Conservation (phyloP, 2,888 invertebrate species). For the Parnassius orleans region DNA sequence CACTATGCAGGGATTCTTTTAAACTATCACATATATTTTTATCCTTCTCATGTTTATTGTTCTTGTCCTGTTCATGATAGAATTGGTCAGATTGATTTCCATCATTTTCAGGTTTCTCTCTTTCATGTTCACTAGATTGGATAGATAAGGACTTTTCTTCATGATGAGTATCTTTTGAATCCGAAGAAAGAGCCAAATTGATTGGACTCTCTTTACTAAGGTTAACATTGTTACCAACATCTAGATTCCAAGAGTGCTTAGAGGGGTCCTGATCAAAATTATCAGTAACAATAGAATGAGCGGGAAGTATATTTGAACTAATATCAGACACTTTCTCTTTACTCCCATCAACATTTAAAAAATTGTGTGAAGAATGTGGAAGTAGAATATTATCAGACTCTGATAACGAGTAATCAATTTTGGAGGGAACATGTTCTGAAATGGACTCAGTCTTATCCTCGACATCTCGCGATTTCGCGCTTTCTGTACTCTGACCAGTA, state of each 20-base stretch:
- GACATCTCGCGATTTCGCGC: slow-evolving; percentile 36
- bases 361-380: slow-evolving; percentile 37
- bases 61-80: slow-evolving; percentile 23
- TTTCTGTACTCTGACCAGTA: slow-evolving; percentile 40
- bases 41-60: slow-evolving; percentile 4
- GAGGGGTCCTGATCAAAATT: slow-evolving; percentile 44
- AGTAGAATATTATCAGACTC: slow-evolving; percentile 49
- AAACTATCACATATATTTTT: slow-evolving; percentile 39
- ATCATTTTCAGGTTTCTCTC: slow-evolving; percentile 5
- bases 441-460: slow-evolving; percentile 64
- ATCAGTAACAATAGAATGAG: slow-evolving; percentile 41
- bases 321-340: slow-evolving; percentile 37
- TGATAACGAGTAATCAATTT: slow-evolving; percentile 56
- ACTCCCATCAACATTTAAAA: slow-evolving; percentile 46
- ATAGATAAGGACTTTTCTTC: slow-evolving; percentile 39
- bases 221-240: slow-evolving; percentile 56
- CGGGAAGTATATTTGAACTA: slow-evolving; percentile 38
- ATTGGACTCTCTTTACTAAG: slow-evolving; percentile 72
- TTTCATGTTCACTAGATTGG: slow-evolving; percentile 18
- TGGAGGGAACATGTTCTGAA: slow-evolving; percentile 69
- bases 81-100: slow-evolving; percentile 3
- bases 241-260: slow-evolving; percentile 60
- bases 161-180: slow-evolving; percentile 54
- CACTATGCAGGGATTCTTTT: slow-evolving; percentile 55
- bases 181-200: slow-evolving; percentile 58